Conservation (phyloP, 2,113 vertebrate species). For the Serinus canaria region DNA sequence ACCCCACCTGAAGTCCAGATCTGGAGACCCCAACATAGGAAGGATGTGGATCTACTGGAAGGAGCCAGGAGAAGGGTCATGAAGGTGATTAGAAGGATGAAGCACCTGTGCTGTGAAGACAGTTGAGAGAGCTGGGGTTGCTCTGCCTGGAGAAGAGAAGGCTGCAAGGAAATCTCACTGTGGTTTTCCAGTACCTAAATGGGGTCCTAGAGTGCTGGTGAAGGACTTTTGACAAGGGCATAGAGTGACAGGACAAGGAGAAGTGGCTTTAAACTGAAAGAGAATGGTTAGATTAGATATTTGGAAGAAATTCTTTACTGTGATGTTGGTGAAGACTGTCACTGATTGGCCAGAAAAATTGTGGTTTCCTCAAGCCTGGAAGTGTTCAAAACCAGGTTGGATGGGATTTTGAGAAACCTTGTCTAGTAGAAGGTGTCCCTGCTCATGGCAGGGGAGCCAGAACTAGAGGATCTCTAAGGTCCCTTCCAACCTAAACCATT, state of each 20-base stretch:
- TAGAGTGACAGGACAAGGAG: neutral
- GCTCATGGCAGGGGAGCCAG: neutral
- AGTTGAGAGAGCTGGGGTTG: neutral
- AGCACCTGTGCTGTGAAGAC: neutral
- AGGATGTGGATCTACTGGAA: neutral
- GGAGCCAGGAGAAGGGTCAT: neutral
- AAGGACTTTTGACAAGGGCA: neutral
- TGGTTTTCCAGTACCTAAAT: neutral
- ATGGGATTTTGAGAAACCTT: neutral
- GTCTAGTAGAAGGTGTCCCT: neutral
- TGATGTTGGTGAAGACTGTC: neutral
- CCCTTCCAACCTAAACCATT: neutral
- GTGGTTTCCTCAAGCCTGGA: neutral
- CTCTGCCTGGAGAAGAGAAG: neutral
- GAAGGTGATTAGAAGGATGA: neutral
- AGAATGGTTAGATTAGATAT: neutral
- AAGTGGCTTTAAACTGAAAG: neutral
- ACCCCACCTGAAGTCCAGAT: neutral
- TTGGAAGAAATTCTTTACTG: neutral
- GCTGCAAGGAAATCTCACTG: neutral
- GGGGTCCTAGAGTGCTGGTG: accelerated
- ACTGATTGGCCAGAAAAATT: neutral
- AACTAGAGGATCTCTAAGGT: neutral
- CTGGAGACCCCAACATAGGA: neutral
- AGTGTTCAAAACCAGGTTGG: neutral